Evolutionary conservation across 37 sponge, comb jelly and placozoan species (phyloP).

Genomic region (Theonella swinhoei): DNA sequence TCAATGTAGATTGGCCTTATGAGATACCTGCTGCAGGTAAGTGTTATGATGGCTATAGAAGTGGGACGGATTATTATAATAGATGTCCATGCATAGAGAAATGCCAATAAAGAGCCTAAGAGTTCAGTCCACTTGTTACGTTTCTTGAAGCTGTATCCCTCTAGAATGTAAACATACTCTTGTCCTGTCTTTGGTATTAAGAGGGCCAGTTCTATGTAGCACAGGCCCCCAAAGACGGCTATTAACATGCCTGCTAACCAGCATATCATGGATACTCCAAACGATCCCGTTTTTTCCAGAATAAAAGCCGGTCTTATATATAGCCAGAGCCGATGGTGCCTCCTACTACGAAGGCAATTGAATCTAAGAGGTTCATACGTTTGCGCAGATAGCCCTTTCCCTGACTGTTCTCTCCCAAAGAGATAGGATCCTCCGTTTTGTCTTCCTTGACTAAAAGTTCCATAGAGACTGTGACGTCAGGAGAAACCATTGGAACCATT

Average conservation of each 20-base stretch:
- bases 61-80: conserved; percentile 31
- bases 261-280: conserved; percentile 64
- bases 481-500: not conserved
- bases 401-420: not conserved
- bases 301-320: conserved; percentile 79
- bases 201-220: conserved; percentile 72
- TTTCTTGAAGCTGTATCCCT: conserved; percentile 70
- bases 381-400: not conserved
- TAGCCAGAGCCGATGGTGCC: conserved; percentile 80
- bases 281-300: conserved; percentile 44
- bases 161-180: conserved; percentile 54
- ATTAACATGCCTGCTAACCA: conserved; percentile 77
- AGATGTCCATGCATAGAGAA: conserved; percentile 58
- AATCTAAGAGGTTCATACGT: conserved; percentile 26
- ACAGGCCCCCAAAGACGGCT: conserved; percentile 71
- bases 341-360: conserved; percentile 53
- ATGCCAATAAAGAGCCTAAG: conserved; percentile 54
- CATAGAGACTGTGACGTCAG: not conserved
- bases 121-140: conserved; percentile 4
- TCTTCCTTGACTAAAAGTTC: conserved; percentile 1
- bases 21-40: conserved; percentile 58
- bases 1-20: conserved; percentile 43
- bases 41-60: conserved; percentile 30
- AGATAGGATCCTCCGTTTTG: too few relatives aligned
- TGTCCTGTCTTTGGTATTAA: conserved; percentile 63